These are phyloP conservation scores for Caenorhabditis sp. DNA, from an alignment of 2,888 invertebrate species.

Conservation along the genomic window DNA sequence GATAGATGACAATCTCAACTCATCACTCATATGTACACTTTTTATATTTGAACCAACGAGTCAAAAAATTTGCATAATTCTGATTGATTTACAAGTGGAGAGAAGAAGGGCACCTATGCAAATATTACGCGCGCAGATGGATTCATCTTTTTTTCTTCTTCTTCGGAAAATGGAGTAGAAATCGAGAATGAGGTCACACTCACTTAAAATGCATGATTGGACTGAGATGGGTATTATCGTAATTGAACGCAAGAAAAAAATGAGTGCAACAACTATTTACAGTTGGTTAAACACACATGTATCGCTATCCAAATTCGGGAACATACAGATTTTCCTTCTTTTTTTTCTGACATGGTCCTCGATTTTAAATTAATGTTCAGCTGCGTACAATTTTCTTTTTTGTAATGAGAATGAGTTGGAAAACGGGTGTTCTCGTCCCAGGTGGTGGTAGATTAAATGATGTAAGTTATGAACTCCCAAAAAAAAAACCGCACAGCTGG, in stretches of 20 bases:
- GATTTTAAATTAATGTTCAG: too few species aligned
- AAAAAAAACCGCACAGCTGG: too few species aligned
- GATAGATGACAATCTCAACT: not conserved
- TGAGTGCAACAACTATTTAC: not conserved
- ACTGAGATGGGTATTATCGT: not conserved
- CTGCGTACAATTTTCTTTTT: too few species aligned
- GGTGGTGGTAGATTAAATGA: too few species aligned
- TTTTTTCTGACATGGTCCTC: too few species aligned
- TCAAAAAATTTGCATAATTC: not conserved
- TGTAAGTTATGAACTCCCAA: too few species aligned
- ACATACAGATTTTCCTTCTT: too few species aligned
- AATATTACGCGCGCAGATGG: conserved; percentile 1
- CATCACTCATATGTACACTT: not conserved
- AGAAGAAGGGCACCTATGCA: not conserved
- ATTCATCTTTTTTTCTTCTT: not conserved
- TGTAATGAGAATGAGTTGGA: too few species aligned
- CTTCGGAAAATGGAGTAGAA: not conserved
- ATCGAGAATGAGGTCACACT: conserved; percentile 1
- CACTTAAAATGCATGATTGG: not conserved
- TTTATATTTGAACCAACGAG: not conserved
- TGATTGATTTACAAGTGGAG: not conserved
- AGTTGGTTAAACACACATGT: not conserved
- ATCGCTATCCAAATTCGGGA: not conserved
- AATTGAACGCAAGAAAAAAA: not conserved
- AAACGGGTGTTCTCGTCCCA: too few species aligned